Base-by-base conservation (phyloP, 2,113 vertebrate genomes). In the Hirundichthys speculiger region DNA sequence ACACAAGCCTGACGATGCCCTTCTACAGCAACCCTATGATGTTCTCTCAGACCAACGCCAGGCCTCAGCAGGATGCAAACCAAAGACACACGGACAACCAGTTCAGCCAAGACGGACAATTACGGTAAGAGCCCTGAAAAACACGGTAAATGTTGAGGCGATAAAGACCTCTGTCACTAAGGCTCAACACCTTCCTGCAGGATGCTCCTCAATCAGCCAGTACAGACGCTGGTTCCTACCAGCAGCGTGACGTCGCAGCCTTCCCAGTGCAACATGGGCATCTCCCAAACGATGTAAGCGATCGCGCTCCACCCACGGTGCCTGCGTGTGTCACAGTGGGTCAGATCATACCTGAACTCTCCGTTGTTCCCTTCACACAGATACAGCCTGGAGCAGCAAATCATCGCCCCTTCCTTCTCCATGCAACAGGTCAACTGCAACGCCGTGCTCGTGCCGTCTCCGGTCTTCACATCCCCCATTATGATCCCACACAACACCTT, bases 11-110 rank as follows among this genome's bases (percentile, higher is more conserved):
- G 61, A 90, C 93, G 0, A 77, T 92, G 84, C 91, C 94, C 5
- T 88, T 95, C 70, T 95, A 91, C 85, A 94, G 79, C 86, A 94
- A 91, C 73, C 89, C 92, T 43, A 52, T 94, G 92, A 88, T 91
- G 79, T 93, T 95, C 74, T 86, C 94, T 1, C 93, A 93, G 18
- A n/a, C 85, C 1, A 92, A 87, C 56, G 74, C 87, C 2, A 20
- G 88, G 14, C 13, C 89, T 5, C 66, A 84, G 80, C 86, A 87
- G 7, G 93, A 94, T 0, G 4, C 87, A 58, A 87, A 86, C 0
- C 93, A 94, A 70, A 92, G 91, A 88, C 91, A 92, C 3, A 56
- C 86, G 0, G 80, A 89, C 15, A 18, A 64, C 8, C 88, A 92
- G 51, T 92, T 86, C 80, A 90, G 38, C 75, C 92, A 91, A 72